Evolutionary conservation across 2,113 vertebrate species (phyloP), one percentile per base, ranked within the genome.

Genomic region (Lycaon pictus): DNA sequence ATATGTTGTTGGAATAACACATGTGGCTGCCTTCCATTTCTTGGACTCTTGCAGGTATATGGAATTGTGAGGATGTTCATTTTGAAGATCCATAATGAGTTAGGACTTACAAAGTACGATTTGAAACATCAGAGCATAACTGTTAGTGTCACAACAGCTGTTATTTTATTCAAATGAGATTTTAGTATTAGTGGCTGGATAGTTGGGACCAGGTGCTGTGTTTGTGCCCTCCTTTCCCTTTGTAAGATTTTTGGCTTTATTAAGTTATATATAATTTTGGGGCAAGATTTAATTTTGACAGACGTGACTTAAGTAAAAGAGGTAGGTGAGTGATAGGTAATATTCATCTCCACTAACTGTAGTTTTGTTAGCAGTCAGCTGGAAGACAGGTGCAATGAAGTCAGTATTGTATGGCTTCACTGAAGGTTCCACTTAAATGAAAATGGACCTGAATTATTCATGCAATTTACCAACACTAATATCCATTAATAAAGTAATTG

Each of bases 361-460:
- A 92, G 55, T 85, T 95, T 96, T 79, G 25, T 95, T 72, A 89
- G 56, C 23, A 79, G 62, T 83, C 63, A 93, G 8, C 13, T 63
- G 63, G 53, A 58, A 63, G 84, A 90, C 23, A 74, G 58, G 58
- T 94, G 32, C 43, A 84, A 5, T 72, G 74, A 90, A 89, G 51
- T 92, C 67, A 96, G 0, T 91, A 87, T 85, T 82, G n/a, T 77
- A 63, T 71, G 11, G 11, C 35, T 93, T 95, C 37, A 87, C 1
- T 87, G 89, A 96, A 96, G 37, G 89, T 89, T 81, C n/a, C 72
- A 82, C 74, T 55, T 95, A 92, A 90, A 83, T 94, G 43, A 90
- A 95, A 95, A 65, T 95, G n/a, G 53, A 88, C 65, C 23, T 93
- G 37, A 97, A 63, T 97, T 97, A 85, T 94, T 95, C 11, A 84